phyloP scores from a whole-genome alignment of 2,113 vertebrate species.

The Aegithalos caudatus region DNA sequence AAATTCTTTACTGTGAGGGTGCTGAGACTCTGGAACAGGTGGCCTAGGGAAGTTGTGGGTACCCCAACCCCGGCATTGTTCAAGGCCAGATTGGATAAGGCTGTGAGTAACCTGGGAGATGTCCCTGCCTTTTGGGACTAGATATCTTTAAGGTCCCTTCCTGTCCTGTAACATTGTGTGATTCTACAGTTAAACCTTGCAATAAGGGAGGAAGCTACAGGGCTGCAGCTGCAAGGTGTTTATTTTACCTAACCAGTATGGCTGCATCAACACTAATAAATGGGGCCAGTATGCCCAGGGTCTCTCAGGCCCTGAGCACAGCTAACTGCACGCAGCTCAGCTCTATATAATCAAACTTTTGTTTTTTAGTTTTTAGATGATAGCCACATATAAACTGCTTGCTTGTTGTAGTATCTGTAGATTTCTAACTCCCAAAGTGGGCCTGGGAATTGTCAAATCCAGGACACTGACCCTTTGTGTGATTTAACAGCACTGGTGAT shows the following conservation, averaged over 20 bases:
- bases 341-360: background rate
- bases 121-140: background rate
- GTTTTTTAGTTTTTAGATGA: background rate
- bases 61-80: background rate
- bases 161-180: background rate
- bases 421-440: background rate
- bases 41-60: background rate
- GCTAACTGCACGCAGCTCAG: background rate
- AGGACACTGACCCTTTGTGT: accelerated
- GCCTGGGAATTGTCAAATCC: background rate
- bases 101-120: accelerated
- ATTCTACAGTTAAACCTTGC: background rate
- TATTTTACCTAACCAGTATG: background rate
- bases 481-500: background rate
- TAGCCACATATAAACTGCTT: background rate
- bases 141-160: background rate
- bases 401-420: background rate
- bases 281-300: too few species aligned
- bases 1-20: background rate
- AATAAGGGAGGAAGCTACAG: background rate
- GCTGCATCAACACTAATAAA: background rate
- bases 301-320: background rate
- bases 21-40: background rate
- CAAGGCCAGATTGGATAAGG: background rate
- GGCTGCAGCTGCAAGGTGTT: background rate